Percentiles rank a stretch among this genome's conserved stretches.
Conservation (phyloP, 2,113 vertebrate genomes). For the Protomyctophum bolini region DNA sequence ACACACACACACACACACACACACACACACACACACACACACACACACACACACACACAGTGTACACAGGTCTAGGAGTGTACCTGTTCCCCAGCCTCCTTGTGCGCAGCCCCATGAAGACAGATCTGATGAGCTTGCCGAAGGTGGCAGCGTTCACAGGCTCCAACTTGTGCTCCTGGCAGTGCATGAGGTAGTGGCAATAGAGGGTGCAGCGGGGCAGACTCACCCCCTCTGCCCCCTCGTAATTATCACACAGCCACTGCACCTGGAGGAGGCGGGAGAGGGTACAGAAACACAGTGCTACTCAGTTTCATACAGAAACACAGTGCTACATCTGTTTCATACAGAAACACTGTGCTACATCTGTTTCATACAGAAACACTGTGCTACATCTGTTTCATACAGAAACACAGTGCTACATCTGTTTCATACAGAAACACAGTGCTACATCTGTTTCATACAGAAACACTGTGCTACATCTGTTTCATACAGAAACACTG, state of each 20-base stretch:
- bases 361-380: neutral
- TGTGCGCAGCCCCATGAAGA: constrained; percentile 91
- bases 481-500: neutral
- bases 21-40: neutral
- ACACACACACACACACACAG: constrained; percentile 1
- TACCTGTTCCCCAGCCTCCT: constrained; percentile 89
- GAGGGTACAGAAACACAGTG: neutral
- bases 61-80: neutral
- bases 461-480: neutral
- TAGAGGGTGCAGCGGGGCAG: constrained; percentile 91
- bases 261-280: constrained; percentile 79
- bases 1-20: constrained; percentile 6
- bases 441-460: no score
- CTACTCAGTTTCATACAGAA: no score
- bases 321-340: no score
- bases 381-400: neutral
- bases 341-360: no score
- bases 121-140: constrained; percentile 91
- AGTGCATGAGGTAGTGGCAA: constrained; percentile 93
- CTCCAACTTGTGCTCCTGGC: constrained; percentile 92
- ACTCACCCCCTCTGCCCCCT: constrained; percentile 91
- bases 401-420: neutral
- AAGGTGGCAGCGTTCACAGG: constrained; percentile 92
- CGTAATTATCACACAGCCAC: constrained; percentile 92
- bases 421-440: no score